Base-by-base conservation (phyloP, 2,888 invertebrate genomes). In the Emmelina monodactyla region DNA sequence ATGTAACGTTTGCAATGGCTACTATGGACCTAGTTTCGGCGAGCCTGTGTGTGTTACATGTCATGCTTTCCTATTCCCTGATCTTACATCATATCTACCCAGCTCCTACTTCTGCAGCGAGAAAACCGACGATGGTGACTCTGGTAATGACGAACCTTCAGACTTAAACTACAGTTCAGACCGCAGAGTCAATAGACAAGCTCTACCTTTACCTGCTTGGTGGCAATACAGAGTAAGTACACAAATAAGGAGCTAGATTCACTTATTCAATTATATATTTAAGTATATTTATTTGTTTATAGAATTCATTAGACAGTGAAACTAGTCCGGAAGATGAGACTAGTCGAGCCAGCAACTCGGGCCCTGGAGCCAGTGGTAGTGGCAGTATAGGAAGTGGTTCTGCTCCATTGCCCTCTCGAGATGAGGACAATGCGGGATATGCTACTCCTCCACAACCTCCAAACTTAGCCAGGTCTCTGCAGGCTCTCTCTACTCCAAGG, bases 1-100 rank as follows among this genome's bases (percentile, higher is more conserved):
- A 32, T 95, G 95, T 62, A 88, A 88, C 55, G 85, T 91, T 37
- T 96, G 96, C 58, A 89, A 91, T 70, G 96, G 96, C 10, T 96
- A 91, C 62, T 96, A 96, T 62, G 94, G 94, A 0, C 91, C 92
- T 1, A 92, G 89, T 64, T 95, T 91, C 61, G 92, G 89, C 16
- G 93, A 95, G 60, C 94, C 94, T 7, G 88, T 94, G 1, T 97
- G 96, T 66, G 86, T 89, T 11, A 93, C 94, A 0, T 97, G 96
- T 54, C 96, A 96, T 61, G 85, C 92, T 29, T 96, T 96, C 67
- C 72, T 96, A n/a, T 95, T 91, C 58, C 93, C 94, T 1, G 88
- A 91, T 55, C 87, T 89, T 43, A 80, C 85, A 6, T 81, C 82
- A 7, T 66, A 79, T 45, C 56, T 81, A 31, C 83, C 82, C 14